Base-by-base conservation (phyloP, 2,113 vertebrate species). In the Phoxinus phoxinus region DNA sequence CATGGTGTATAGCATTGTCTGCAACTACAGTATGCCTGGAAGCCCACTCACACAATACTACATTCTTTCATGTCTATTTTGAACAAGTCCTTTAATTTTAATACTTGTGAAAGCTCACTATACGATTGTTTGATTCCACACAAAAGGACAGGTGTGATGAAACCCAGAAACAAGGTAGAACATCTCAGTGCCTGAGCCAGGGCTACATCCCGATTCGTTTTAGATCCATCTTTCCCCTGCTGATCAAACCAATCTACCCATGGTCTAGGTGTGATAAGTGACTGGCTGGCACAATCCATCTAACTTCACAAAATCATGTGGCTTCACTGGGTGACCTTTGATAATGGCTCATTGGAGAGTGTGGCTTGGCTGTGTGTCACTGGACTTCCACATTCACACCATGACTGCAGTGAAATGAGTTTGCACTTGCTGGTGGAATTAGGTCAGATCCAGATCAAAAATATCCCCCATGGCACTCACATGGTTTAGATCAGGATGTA, bases 391-490 rank as follows among this genome's bases (percentile, higher is more conserved):
- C 67, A 79, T 83, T 83, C 61, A 85, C 87, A 87, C 82, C n/a
- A 59, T 78, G 71, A 89, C 58, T 74, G 76, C 56, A 83, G 74
- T 85, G 85, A 85, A 88, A 91, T 85, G 56, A 81, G 77, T 83
- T 75, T 81, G 79, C 35, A 79, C 82, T 85, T 75, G 59, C 65
- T 89, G 76, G 61, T 83, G 65, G 74, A 44, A 85, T 89, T 87
- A 89, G 88, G 88, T 91, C 87, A 89, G 76, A 79, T 75, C 67
- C 65, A 85, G 48, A 80, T 51, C 63, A 81, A 82, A 81, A 79
- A 89, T 85, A 87, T 87, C 71, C 84, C 87, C 58, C 19, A 84
- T 82, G 83, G 87, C 37, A 56, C 78, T 61, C 5, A 6, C 9
- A 72, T 2, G 58, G 75, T 53, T 23, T 27, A 84, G 30, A 83